Evolutionary conservation across 2,797 vertebrate genomes (phyloP), one percentile per base, ranked within the genome.

Genomic region (Semaprochilodus insignis): DNA sequence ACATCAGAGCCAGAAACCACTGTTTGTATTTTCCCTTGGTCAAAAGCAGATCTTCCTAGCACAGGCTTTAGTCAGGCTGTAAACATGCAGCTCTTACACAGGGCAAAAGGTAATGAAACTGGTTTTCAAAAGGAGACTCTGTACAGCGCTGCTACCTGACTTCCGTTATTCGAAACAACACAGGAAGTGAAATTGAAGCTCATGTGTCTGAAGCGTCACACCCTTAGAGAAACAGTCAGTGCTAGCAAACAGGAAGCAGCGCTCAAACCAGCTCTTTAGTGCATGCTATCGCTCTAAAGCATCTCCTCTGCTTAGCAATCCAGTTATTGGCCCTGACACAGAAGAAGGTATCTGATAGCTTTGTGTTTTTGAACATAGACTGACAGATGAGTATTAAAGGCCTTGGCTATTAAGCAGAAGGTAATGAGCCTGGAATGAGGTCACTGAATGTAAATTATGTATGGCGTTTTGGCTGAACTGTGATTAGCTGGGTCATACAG

Each of bases 181-280:
- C 63, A 60, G 82, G 79, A 89, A 90, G 86, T 89, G 92, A 93
- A 93, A 94, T 92, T 74, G 77, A 85, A 93, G 86, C 83, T 88
- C 66, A 54, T 80, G 74, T 1, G 5, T 73, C 84, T 80, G 81
- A 83, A 84, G 81, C 23, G 23, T 67, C 74, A 54, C 75, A 73
- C 84, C 80, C 78, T 10, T 17, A 31, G 23, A 62, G 21, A 13
- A 23, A 72, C 62, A 69, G n/a, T 19, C 74, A 81, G 27, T 36
- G 14, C 65, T 66, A 80, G 25, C 34, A 83, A 86, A 83, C 75
- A 83, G 78, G 66, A 85, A 86, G 74, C 62, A 74, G 74, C 54
- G 19, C 52, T 2, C 23, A 70, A 36, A 75, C 54, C 6, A 44
- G 77, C 65, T 27, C 66, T 62, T 62, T 44, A 74, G 73, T 65